Evolutionary conservation across 1,140 invertebrate genomes (phyloP).

Genomic region (Venustaconcha ellipsiformis): DNA sequence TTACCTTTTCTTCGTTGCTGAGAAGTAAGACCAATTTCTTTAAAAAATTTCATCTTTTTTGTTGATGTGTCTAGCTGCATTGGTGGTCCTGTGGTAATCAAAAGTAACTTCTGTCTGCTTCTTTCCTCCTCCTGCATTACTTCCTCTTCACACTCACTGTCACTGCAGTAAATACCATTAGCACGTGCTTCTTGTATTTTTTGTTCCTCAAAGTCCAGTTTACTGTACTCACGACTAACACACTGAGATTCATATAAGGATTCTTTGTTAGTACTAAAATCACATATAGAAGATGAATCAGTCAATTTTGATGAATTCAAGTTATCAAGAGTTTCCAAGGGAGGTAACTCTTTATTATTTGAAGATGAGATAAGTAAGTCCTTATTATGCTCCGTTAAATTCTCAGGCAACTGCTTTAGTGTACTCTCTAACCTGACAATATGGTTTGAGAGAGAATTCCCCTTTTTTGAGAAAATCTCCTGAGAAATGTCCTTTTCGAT

Average conservation of each 20-base stretch:
- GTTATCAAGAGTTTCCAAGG: not conserved
- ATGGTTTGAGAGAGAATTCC: too few species aligned
- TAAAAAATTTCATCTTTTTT: constrained; percentile 53
- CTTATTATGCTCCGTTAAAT: constrained; percentile 7
- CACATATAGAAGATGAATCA: not conserved
- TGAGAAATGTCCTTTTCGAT: too few species aligned
- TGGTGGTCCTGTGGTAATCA: constrained; percentile 50
- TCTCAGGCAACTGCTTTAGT: not conserved
- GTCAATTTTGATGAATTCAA: constrained; percentile 2
- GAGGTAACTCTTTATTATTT: not conserved
- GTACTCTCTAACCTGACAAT: too few species aligned
- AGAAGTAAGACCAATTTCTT: constrained; percentile 53
- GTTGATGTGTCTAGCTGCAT: constrained; percentile 48
- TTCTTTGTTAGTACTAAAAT: not conserved
- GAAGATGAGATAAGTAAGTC: constrained; percentile 1
- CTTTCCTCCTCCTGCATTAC: constrained; percentile 38
- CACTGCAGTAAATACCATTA: constrained; percentile 44
- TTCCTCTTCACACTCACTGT: constrained; percentile 50
- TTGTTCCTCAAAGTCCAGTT: constrained; percentile 51
- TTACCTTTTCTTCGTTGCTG: constrained; percentile 54
- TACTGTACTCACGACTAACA: constrained; percentile 34
- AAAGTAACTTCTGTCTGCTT: constrained; percentile 36
- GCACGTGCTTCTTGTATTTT: constrained; percentile 36
- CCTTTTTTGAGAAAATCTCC: too few species aligned
- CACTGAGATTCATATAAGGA: not conserved